Evolutionary conservation across 2,888 invertebrate genomes (phyloP), one percentile per base, ranked within the genome.

Genomic region (Zelleria hepariella): DNA sequence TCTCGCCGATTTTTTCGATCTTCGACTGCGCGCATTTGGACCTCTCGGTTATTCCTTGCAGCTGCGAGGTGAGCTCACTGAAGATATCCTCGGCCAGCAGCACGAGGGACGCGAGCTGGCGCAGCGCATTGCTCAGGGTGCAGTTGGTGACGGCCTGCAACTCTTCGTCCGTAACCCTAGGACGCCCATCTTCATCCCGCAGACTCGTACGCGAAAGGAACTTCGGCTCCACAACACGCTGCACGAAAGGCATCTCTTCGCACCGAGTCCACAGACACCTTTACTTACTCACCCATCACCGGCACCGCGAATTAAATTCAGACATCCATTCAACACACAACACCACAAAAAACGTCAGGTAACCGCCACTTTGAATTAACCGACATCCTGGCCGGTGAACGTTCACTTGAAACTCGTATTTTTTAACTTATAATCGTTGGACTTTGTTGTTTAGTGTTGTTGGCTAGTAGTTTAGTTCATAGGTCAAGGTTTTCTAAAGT

Each of bases 71-170:
- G 69, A 97, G 90, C 74, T 95, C 95, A 70, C 92, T 92, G 84
- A 97, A 97, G 75, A 97, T 94, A 77, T 96, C 95, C 84, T 95
- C 93, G 68, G 97, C 96, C 63, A 94, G 91, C 64, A 94, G 88
- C 72, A 96, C 94, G 75, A 97, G 87, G 25, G 95, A 95, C 59
- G 96, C 95, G 76, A 97, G 91, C 83, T 97, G 97, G 64, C 94
- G 91, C 63, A 97, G 89, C 62, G 95, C 94, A 81, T 94, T 94
- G 82, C 95, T 94, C 67, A 97, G 89, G 65, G 96, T 96, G 72
- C 94, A 94, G 84, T 97, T 96, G 70, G 94, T 94, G 69, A 96
- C 95, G 63, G 95, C 94, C 77, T 95, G 94, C 75, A 96, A 91
- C 86, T 96, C 96, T 71, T 93, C 91, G 68, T 94, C 94, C 58